These are phyloP conservation scores for Crocidura indochinensis DNA, from an alignment of 2,797 vertebrate genomes.

Conservation along the genomic window DNA sequence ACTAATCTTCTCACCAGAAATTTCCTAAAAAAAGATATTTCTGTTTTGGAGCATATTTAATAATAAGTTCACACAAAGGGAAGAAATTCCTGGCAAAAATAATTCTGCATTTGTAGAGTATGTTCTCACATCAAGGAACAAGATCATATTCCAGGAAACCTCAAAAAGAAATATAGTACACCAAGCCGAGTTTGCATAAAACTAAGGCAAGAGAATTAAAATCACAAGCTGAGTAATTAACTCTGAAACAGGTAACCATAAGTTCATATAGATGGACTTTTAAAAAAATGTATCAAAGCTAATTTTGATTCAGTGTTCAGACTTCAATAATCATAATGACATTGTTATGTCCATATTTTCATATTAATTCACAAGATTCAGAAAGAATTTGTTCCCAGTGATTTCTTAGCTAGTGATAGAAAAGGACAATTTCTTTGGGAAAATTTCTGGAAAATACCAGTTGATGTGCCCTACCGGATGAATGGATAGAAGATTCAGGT, in stretches of 20 bases:
- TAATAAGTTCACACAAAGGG: constrained; percentile 39
- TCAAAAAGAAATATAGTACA: constrained; percentile 27
- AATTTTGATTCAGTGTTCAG: not conserved
- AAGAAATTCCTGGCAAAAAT: constrained; percentile 59
- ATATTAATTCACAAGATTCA: not conserved
- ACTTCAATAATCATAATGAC: not conserved
- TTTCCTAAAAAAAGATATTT: constrained; percentile 27
- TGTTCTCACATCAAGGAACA: constrained; percentile 56
- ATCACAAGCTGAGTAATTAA: not conserved
- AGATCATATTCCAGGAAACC: constrained; percentile 16
- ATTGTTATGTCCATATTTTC: not conserved
- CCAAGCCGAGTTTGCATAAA: not conserved
- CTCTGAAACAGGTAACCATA: not conserved
- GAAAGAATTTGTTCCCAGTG: not conserved
- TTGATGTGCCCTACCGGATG: not conserved
- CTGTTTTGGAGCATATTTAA: constrained; percentile 65
- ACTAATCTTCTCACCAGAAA: constrained; percentile 42
- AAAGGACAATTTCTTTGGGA: not conserved
- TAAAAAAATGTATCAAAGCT: not conserved
- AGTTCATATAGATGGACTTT: not conserved
- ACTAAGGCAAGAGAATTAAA: constrained; percentile 11
- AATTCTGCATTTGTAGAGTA: constrained; percentile 65
- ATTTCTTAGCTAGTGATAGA: not conserved
- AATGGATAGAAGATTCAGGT: constrained; percentile 4
- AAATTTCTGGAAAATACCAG: not conserved